Conservation (phyloP, 2,797 vertebrate genomes). For the Babyrousa celebensis region DNA sequence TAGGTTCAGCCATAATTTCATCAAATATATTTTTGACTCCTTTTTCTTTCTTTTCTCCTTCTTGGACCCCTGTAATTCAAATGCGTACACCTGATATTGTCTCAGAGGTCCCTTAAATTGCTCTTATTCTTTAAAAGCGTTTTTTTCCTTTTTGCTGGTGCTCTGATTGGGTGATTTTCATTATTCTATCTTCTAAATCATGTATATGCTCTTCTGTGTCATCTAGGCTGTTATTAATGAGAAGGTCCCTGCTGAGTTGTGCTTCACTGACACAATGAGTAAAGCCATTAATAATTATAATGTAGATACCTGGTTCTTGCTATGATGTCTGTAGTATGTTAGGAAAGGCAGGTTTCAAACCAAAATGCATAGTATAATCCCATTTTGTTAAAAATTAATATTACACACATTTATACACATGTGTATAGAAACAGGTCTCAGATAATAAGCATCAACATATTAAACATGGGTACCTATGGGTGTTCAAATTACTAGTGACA, state of each 20-base stretch:
- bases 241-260: neutral
- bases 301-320: neutral
- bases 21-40: neutral
- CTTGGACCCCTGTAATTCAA: neutral
- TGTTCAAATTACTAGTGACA: neutral
- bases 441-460: neutral
- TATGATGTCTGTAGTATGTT: neutral
- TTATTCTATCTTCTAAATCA: neutral
- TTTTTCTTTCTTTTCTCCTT: neutral
- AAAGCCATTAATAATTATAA: constrained; percentile 19
- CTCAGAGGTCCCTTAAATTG: neutral
- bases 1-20: neutral
- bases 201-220: neutral
- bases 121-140: neutral
- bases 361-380: constrained; percentile 8
- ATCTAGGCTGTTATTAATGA: neutral
- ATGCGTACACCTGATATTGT: neutral
- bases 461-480: neutral
- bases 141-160: neutral
- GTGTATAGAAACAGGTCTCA: neutral
- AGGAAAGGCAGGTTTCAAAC: constrained; percentile 26
- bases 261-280: neutral
- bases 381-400: neutral
- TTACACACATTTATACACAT: neutral
- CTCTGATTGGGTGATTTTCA: neutral